These are phyloP conservation scores for Chaenodraco wilsoni DNA, from an alignment of 2,797 vertebrate genomes.

Conservation along the genomic window DNA sequence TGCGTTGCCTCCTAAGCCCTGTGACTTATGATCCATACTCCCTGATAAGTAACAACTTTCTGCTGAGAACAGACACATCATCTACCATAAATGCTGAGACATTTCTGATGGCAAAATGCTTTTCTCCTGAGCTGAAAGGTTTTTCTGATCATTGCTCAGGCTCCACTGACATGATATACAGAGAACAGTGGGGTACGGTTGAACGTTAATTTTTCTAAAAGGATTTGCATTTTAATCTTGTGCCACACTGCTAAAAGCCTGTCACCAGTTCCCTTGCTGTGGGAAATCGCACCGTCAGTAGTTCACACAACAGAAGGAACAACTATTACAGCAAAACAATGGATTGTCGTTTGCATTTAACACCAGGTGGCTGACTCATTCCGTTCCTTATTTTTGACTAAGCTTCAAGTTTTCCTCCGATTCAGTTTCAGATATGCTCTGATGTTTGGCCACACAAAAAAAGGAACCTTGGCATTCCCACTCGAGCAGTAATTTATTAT, in stretches of 20 bases:
- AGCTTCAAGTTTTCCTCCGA: constrained; percentile 44
- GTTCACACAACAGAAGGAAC: constrained; percentile 54
- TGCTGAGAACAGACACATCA: constrained; percentile 70
- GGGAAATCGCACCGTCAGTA: constrained; percentile 67
- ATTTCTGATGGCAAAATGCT: constrained; percentile 64
- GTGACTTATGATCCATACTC: constrained; percentile 75
- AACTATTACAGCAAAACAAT: constrained; percentile 58
- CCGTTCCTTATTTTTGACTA: constrained; percentile 54
- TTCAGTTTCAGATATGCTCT: constrained; percentile 49
- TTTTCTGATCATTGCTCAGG: constrained; percentile 71
- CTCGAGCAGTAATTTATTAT: constrained; percentile 63
- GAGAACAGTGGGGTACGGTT: constrained; percentile 64
- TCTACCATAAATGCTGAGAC: constrained; percentile 68
- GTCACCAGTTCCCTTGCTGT: constrained; percentile 52
- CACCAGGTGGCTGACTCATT: constrained; percentile 67
- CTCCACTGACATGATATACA: constrained; percentile 71
- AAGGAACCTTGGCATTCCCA: constrained; percentile 47
- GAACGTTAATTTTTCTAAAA: constrained; percentile 84
- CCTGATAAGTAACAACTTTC: constrained; percentile 76
- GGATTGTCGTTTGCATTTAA: constrained; percentile 34
- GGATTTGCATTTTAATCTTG: constrained; percentile 80
- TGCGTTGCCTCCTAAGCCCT: constrained; percentile 46
- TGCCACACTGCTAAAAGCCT: constrained; percentile 73
- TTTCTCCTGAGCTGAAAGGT: constrained; percentile 69
- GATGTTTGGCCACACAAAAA: constrained; percentile 49